phyloP scores from a whole-genome alignment of 2,888 invertebrate genomes.

The Tetheella fluctuosa region DNA sequence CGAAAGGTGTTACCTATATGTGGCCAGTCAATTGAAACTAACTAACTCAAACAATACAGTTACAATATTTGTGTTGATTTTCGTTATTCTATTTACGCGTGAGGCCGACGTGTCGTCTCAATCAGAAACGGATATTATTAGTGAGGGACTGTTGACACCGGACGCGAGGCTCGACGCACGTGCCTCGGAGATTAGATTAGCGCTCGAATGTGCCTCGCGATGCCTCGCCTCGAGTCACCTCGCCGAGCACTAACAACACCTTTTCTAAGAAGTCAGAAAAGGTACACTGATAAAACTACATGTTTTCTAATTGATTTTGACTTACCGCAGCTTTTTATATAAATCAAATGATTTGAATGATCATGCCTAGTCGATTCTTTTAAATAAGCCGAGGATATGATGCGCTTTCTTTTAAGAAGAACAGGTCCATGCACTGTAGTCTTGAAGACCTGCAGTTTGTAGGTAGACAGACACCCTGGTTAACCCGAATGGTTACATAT shows the following conservation, averaged over 20 bases:
- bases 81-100: neutral
- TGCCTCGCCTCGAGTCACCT: neutral
- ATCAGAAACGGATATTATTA: neutral
- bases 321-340: too few species aligned
- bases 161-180: neutral
- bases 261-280: too few species aligned
- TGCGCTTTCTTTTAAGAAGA: too few species aligned
- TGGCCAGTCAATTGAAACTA: neutral
- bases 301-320: too few species aligned
- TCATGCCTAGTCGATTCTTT: too few species aligned
- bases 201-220: neutral
- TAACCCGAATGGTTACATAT: too few species aligned
- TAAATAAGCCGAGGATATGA: too few species aligned
- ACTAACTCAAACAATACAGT: neutral
- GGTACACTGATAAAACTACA: too few species aligned
- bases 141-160: constrained; percentile 1
- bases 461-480: neutral
- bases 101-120: neutral
- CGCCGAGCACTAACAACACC: too few species aligned
- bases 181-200: neutral
- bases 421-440: too few species aligned
- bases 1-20: neutral
- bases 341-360: too few species aligned
- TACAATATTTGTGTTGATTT: neutral
- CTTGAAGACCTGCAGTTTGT: too few species aligned